A percentile compares a stretch with the other conserved stretches of the same genome.
Conservation (phyloP, 2,113 vertebrate genomes). For the Tetrax tetrax region DNA sequence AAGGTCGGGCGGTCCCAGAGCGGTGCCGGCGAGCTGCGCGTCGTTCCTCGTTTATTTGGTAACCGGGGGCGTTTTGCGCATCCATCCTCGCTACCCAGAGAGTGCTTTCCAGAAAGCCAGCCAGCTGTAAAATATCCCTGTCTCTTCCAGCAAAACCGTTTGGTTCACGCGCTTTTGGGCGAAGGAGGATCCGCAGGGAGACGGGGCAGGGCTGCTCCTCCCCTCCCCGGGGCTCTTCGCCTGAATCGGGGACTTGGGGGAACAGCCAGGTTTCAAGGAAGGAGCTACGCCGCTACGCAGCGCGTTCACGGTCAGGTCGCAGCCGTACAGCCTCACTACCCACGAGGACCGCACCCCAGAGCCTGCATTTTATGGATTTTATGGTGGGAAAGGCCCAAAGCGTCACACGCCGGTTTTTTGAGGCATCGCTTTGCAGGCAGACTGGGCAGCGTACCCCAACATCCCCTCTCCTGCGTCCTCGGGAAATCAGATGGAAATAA, state of each 20-base stretch:
- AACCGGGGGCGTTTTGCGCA: background rate
- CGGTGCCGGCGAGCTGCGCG: accelerated
- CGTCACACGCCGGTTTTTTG: background rate
- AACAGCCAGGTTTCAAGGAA: background rate
- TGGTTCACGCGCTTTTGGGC: background rate
- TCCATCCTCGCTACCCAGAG: background rate
- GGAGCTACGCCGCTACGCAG: background rate
- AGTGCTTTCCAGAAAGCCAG: background rate
- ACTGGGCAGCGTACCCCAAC: accelerated
- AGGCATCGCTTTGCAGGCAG: background rate
- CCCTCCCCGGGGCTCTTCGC: background rate
- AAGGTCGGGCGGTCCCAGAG: background rate
- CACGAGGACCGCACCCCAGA: background rate
- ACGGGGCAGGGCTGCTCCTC: background rate
- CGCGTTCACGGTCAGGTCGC: background rate
- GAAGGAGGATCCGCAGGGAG: background rate
- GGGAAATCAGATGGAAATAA: accelerated
- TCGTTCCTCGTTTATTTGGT: background rate
- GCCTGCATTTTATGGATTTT: background rate
- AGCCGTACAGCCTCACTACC: background rate
- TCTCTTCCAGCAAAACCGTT: background rate
- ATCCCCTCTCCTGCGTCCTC: background rate
- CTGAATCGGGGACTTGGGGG: accelerated
- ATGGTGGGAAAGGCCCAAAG: background rate
- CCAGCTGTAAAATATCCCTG: background rate